Conservation (phyloP, 1,140 invertebrate genomes). For the Diabrotica undecimpunctata region DNA sequence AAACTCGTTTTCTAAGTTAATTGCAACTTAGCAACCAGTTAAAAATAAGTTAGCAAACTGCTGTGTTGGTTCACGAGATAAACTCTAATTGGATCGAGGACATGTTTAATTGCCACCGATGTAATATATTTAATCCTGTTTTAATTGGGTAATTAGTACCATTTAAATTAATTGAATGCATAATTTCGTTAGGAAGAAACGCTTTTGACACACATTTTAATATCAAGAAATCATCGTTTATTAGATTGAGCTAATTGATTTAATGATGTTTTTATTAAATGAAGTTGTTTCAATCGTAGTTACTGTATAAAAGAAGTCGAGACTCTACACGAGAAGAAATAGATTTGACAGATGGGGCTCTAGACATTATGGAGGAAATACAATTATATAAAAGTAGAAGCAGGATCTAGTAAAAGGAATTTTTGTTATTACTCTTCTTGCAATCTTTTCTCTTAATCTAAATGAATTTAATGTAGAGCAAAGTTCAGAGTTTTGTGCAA, state of each 20-base stretch:
- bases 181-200: slow-evolving; percentile 14
- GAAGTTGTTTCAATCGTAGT: not conserved
- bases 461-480: no score
- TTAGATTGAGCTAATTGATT: not conserved
- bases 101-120: slow-evolving; percentile 6
- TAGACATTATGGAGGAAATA: not conserved
- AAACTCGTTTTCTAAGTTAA: not conserved
- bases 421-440: no score
- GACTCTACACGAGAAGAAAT: not conserved
- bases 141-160: slow-evolving; percentile 17
- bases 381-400: not conserved
- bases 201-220: slow-evolving; percentile 10
- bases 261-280: not conserved
- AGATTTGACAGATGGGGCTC: not conserved
- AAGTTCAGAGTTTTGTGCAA: no score
- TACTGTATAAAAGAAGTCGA: not conserved
- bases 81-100: slow-evolving; percentile 20
- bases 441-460: no score
- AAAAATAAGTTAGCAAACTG: not conserved
- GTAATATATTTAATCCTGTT: slow-evolving; percentile 13
- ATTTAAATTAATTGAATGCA: slow-evolving; percentile 12
- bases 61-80: slow-evolving; percentile 8
- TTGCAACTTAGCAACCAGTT: not conserved
- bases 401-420: no score
- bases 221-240: slow-evolving; percentile 6